phyloP scores from a whole-genome alignment of 2,797 vertebrate genomes.

The Betta splendens region DNA sequence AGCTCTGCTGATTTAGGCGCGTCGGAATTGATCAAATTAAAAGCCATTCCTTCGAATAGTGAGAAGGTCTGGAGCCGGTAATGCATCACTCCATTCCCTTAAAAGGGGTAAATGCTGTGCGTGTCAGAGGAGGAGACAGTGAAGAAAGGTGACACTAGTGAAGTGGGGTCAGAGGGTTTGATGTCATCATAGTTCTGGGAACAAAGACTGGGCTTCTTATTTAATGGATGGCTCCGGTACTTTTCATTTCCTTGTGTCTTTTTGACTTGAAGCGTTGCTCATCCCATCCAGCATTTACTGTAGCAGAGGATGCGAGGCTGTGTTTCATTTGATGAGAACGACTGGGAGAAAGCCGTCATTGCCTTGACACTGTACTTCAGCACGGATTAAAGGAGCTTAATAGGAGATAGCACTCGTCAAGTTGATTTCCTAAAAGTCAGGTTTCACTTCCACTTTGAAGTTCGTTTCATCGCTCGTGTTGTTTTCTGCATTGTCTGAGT shows the following conservation, averaged over 20 bases:
- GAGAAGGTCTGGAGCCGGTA: constrained; percentile 55
- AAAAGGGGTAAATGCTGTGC: constrained; percentile 24
- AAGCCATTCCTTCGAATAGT: constrained; percentile 63
- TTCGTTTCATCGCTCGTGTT: no score
- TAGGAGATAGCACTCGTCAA: constrained; percentile 49
- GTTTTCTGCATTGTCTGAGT: neutral
- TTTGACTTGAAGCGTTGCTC: constrained; percentile 54
- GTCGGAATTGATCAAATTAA: constrained; percentile 72
- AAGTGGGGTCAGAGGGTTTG: constrained; percentile 33
- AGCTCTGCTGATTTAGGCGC: constrained; percentile 35
- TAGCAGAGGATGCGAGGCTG: constrained; percentile 37
- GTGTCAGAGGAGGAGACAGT: constrained; percentile 15
- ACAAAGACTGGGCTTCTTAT: constrained; percentile 30
- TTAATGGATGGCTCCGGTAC: constrained; percentile 42
- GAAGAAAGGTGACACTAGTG: constrained; percentile 25
- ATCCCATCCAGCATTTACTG: constrained; percentile 50
- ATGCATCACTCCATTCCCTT: constrained; percentile 39
- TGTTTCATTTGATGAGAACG: constrained; percentile 48
- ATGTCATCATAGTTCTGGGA: constrained; percentile 47
- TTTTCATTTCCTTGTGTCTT: constrained; percentile 49
- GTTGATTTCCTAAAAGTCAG: constrained; percentile 16
- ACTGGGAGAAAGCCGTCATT: constrained; percentile 34
- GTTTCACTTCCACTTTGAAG: constrained; percentile 23
- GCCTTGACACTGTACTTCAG: constrained; percentile 16
- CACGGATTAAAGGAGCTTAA: constrained; percentile 35